phyloP scores from a whole-genome alignment of 2,888 invertebrate genomes.

The Phyllotreta cruciferae region DNA sequence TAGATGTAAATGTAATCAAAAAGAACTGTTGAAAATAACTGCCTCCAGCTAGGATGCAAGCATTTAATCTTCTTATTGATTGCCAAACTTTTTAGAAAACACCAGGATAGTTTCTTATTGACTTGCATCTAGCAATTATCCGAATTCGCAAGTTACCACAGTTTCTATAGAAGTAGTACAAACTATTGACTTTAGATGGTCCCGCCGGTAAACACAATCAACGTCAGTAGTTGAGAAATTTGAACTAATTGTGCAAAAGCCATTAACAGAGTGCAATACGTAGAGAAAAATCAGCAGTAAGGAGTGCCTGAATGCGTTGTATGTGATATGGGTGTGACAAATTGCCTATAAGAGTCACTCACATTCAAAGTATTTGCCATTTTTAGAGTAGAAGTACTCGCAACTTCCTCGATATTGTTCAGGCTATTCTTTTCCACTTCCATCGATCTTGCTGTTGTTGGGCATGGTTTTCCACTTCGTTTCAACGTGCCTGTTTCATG shows the following conservation, averaged over 20 bases:
- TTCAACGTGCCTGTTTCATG: too few relatives aligned
- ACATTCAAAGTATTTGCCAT: not conserved
- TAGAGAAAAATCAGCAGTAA: slow-evolving; percentile 5
- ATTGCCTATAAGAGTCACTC: not conserved
- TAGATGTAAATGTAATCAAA: too few relatives aligned
- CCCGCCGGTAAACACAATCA: slow-evolving; percentile 3
- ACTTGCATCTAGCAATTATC: slow-evolving; percentile 9
- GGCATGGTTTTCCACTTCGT: too few relatives aligned
- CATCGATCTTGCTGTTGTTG: too few relatives aligned
- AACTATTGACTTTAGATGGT: slow-evolving; percentile 8
- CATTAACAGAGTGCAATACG: not conserved
- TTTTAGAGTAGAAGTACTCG: not conserved
- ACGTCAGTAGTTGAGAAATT: slow-evolving; percentile 8
- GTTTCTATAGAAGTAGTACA: slow-evolving; percentile 9
- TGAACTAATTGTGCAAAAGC: too few relatives aligned
- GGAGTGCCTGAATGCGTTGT: not conserved
- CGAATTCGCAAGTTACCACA: slow-evolving; percentile 3
- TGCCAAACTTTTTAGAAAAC: slow-evolving; percentile 3
- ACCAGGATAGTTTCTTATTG: slow-evolving; percentile 7
- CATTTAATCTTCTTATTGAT: slow-evolving; percentile 7
- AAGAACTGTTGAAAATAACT: too few relatives aligned
- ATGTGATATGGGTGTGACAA: not conserved
- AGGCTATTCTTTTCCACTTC: too few relatives aligned
- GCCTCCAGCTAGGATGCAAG: too few relatives aligned
- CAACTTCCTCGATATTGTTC: not conserved